Evolutionary conservation across 2,113 vertebrate genomes (phyloP), one percentile per base, ranked within the genome.

Genomic region (Salminus brasiliensis): DNA sequence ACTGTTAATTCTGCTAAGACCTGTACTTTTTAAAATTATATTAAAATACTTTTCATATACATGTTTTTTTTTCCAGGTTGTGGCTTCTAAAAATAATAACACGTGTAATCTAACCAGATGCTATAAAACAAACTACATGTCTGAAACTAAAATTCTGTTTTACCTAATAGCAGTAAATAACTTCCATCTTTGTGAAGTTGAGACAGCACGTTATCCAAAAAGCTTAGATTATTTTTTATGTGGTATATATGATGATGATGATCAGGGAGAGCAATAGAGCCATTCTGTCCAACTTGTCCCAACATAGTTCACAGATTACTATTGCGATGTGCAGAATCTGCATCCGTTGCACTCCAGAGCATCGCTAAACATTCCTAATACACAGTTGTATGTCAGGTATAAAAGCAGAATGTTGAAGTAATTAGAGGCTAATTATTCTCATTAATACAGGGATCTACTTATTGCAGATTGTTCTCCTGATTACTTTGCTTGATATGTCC

Each of bases 401-500:
- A 68, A n/a, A 68, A 68, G 65, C 65, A 43, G 36, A 68, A 43
- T 39, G 25, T 68, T 68, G 36, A 68, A 68, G 36, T 13, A 68
- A 43, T 30, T 62, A 21, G 59, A 63, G 6, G 30, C 32, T 32
- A 5, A 30, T 34, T 60, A 29, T 16, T 41, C 1, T 52, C 21
- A 16, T 27, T 89, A 87, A 86, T 86, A 88, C 5, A 81, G 86
- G 88, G 84, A 85, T 85, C 88, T 86, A 53, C 87, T 91, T 93
- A 92, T 93, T 94, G 91, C 91, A 83, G 89, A 72, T 53, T 65
- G 30, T 21, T 89, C 71, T 83, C 85, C 72, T 89, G 85, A 85
- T 84, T 87, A 88, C 89, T 88, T 87, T 87, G 83, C 68, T 88
- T 84, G 89, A 90, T 90, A 91, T 90, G 87, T 72, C 78, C 86